Conservation (phyloP, 2,797 vertebrate species). For the Eulemur albifrons region DNA sequence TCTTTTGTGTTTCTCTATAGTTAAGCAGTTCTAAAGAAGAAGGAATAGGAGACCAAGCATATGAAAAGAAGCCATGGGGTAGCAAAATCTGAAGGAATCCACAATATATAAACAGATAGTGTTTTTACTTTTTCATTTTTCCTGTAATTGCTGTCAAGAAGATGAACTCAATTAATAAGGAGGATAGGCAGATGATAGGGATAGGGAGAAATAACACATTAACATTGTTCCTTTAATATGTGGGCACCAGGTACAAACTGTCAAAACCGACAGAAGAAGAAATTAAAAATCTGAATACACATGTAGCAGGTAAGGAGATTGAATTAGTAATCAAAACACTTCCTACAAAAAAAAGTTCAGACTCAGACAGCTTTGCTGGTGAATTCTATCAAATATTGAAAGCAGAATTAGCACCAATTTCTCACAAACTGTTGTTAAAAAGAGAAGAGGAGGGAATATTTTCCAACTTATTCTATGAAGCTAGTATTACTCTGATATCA, state of each 20-base stretch:
- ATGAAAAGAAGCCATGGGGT: background rate
- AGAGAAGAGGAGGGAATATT: background rate
- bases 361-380: background rate
- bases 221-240: background rate
- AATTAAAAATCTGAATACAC: background rate
- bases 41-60: background rate
- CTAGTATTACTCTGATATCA: background rate
- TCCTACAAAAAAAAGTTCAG: background rate
- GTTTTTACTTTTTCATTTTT: background rate
- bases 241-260: background rate
- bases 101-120: background rate
- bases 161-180: background rate
- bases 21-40: background rate
- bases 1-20: background rate
- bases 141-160: background rate
- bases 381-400: background rate
- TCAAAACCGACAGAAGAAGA: background rate
- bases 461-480: background rate
- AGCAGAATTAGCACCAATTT: background rate
- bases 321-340: background rate
- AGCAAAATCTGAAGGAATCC: background rate
- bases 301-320: background rate
- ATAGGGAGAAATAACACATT: background rate
- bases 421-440: background rate
- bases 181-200: background rate